phyloP scores from a whole-genome alignment of 1,140 invertebrate species.

The Odontomachus brunneus region DNA sequence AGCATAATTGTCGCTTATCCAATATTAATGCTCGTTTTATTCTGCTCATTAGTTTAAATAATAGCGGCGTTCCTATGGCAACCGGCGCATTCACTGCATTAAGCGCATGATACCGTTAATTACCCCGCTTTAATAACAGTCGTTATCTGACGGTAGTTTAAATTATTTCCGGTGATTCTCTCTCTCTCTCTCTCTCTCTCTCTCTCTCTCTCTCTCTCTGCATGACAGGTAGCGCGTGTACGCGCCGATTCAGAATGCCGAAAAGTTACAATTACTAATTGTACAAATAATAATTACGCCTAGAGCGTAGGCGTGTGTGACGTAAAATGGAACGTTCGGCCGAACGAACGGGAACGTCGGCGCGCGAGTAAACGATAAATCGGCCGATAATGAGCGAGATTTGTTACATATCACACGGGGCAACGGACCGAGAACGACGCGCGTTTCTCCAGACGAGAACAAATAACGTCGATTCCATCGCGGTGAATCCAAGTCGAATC shows the following conservation, averaged over 20 bases:
- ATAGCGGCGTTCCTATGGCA: conserved; percentile 36
- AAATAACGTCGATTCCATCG: conserved; percentile 69
- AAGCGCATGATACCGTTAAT: conserved; percentile 48
- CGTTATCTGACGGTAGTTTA: conserved; percentile 43
- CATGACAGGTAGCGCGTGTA: not conserved
- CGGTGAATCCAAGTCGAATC: conserved; percentile 60
- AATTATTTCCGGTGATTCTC: conserved; percentile 46
- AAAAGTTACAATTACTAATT: conserved; percentile 43
- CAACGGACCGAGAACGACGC: conserved; percentile 20
- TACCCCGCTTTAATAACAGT: conserved; percentile 56
- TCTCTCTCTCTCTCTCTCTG: not conserved
- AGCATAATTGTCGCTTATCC: conserved; percentile 42
- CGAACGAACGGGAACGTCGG: not conserved
- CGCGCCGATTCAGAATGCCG: conserved; percentile 17
- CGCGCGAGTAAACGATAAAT: conserved; percentile 1
- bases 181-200: too few species aligned
- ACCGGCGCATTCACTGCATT: conserved; percentile 25
- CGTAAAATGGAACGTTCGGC: too few species aligned
- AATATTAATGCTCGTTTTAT: conserved; percentile 44
- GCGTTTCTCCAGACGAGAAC: conserved; percentile 58
- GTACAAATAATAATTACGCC: conserved; percentile 4
- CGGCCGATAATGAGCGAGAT: not conserved
- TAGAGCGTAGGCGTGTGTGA: too few species aligned
- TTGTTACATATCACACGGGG: not conserved
- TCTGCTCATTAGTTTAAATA: conserved; percentile 49